Evolutionary conservation across 2,113 vertebrate genomes (phyloP).

Genomic region (Ammodramus savannarum): DNA sequence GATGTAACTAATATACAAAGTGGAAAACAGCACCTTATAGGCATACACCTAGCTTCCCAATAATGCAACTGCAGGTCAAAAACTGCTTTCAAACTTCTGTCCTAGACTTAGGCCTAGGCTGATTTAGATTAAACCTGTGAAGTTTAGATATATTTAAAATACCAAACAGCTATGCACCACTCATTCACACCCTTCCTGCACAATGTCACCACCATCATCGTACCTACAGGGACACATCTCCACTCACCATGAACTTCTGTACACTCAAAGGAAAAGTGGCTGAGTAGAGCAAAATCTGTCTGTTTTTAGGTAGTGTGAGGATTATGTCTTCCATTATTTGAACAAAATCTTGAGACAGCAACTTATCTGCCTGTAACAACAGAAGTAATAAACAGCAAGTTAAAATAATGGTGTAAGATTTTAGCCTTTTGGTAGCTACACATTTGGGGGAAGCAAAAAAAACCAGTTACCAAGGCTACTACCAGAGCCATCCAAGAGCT

Average conservation of each 20-base stretch:
- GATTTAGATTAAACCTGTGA: not conserved
- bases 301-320: slow-evolving; percentile 93
- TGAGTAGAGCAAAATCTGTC: slow-evolving; percentile 98
- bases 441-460: not conserved
- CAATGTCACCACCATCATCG: not conserved
- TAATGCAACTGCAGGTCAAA: fast-evolving
- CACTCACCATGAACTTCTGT: slow-evolving; percentile 97
- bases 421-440: not conserved
- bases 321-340: slow-evolving; percentile 99
- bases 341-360: slow-evolving; percentile 98
- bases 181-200: not conserved
- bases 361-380: slow-evolving; percentile 90
- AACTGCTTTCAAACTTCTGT: not conserved
- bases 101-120: not conserved
- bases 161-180: fast-evolving
- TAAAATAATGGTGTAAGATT: not conserved
- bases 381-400: not conserved
- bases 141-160: not conserved
- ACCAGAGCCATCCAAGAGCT: not conserved
- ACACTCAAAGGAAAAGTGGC: slow-evolving; percentile 98
- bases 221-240: not conserved
- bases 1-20: fast-evolving
- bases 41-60: not conserved
- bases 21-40: not conserved
- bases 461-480: not conserved